Percentiles rank a stretch among this genome's conserved stretches.
These are phyloP conservation scores for Chaenogobius annularis DNA, from an alignment of 2,113 vertebrate genomes.

Conservation along the genomic window DNA sequence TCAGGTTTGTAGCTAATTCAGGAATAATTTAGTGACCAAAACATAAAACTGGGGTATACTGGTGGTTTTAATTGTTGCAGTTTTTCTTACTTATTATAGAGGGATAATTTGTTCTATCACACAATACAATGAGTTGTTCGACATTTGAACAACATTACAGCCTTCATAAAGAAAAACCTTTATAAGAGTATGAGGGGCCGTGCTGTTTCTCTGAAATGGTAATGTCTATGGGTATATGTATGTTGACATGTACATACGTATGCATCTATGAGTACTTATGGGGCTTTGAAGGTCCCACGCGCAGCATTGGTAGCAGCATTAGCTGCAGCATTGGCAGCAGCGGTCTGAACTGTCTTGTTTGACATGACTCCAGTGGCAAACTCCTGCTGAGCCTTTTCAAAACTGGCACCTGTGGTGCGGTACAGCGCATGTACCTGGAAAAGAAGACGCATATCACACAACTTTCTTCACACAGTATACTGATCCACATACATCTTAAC, in stretches of 20 bases:
- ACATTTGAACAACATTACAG: slow-evolving; percentile 14
- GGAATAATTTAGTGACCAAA: slow-evolving; percentile 29
- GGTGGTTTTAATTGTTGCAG: background rate
- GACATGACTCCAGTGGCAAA: slow-evolving; percentile 98
- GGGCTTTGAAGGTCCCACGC: slow-evolving; percentile 88
- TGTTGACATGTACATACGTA: background rate
- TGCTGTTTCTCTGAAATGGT: slow-evolving; percentile 51
- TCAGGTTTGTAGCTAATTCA: background rate
- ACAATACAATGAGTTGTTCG: slow-evolving; percentile 4
- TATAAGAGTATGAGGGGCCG: slow-evolving; percentile 37
- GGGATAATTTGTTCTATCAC: background rate
- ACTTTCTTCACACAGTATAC: background rate
- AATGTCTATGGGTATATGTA: slow-evolving; percentile 20
- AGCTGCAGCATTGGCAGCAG: slow-evolving; percentile 87
- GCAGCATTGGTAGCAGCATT: slow-evolving; percentile 86
- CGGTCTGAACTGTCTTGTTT: slow-evolving; percentile 97
- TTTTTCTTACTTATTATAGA: background rate
- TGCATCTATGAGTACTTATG: slow-evolving; percentile 36
- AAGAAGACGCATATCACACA: background rate
- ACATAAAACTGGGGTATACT: slow-evolving; percentile 10
- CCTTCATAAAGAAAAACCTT: slow-evolving; percentile 35
- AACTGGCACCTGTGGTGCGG: slow-evolving; percentile 95
- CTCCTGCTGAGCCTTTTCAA: slow-evolving; percentile 98
- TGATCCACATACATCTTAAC: background rate
- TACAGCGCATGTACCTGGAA: slow-evolving; percentile 92